Evolutionary conservation across 1,140 invertebrate genomes (phyloP).

Genomic region (Aphis craccivora): DNA sequence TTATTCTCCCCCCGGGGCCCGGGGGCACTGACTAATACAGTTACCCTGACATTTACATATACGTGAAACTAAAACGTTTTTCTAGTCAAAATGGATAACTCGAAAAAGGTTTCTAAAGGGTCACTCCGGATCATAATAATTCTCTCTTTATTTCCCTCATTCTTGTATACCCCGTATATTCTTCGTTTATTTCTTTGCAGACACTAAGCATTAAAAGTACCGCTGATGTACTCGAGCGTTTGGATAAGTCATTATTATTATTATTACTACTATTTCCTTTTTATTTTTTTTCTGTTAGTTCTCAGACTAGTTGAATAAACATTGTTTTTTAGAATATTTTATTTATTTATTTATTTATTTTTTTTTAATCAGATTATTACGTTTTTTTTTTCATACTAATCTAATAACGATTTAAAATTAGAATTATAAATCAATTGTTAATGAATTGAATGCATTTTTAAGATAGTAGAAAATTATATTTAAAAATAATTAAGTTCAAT

Average conservation of each 20-base stretch:
- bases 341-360: background rate
- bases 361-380: background rate
- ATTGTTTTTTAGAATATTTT: too few relatives aligned
- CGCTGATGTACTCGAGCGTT: background rate
- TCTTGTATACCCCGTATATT: too few relatives aligned
- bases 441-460: background rate
- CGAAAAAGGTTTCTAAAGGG: conserved; percentile 57
- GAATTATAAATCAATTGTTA: background rate
- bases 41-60: background rate
- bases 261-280: background rate
- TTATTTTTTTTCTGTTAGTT: conserved; percentile 18
- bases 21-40: background rate
- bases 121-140: conserved; percentile 37
- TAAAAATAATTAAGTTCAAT: background rate
- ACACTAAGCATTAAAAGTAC: background rate
- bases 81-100: conserved; percentile 43
- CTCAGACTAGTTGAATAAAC: background rate
- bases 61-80: conserved; percentile 57
- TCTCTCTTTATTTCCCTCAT: background rate
- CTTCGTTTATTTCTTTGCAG: background rate
- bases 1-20: background rate
- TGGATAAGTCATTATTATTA: background rate
- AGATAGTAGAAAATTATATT: background rate
- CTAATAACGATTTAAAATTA: background rate
- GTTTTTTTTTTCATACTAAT: background rate